Percentiles rank a stretch among this genome's conserved stretches.
Evolutionary conservation across 2,797 vertebrate species (phyloP).

Genomic region (Passerculus sandwichensis): DNA sequence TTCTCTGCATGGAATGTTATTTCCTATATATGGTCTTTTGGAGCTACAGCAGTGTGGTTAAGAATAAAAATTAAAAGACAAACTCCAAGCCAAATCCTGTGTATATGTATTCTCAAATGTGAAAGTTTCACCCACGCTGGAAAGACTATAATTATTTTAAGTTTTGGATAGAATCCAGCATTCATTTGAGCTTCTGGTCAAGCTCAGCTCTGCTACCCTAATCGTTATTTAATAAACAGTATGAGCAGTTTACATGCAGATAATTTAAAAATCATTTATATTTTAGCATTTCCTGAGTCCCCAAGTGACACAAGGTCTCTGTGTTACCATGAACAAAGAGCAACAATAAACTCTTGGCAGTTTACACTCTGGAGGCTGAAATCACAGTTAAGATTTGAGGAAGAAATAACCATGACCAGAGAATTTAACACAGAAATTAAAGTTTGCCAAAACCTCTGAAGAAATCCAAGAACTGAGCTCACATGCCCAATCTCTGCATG

Average conservation of each 20-base stretch:
- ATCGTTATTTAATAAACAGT: conserved; percentile 40
- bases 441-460: neutral
- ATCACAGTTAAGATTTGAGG: neutral
- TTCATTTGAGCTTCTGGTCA: conserved; percentile 51
- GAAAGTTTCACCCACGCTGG: conserved; percentile 1
- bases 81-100: neutral
- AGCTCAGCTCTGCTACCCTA: conserved; percentile 32
- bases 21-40: neutral
- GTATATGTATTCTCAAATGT: neutral
- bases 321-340: neutral
- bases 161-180: conserved; percentile 35
- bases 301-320: neutral
- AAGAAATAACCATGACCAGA: neutral
- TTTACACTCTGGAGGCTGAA: neutral
- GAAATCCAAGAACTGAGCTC: neutral
- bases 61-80: neutral
- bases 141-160: conserved; percentile 19
- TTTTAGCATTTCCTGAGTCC: neutral
- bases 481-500: neutral
- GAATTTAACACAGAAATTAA: neutral
- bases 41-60: neutral
- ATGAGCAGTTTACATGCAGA: neutral
- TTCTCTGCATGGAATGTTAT: neutral
- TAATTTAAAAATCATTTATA: neutral
- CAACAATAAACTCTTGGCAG: neutral